Conservation (phyloP, 2,888 invertebrate species). For the Exocentrus adspersus region DNA sequence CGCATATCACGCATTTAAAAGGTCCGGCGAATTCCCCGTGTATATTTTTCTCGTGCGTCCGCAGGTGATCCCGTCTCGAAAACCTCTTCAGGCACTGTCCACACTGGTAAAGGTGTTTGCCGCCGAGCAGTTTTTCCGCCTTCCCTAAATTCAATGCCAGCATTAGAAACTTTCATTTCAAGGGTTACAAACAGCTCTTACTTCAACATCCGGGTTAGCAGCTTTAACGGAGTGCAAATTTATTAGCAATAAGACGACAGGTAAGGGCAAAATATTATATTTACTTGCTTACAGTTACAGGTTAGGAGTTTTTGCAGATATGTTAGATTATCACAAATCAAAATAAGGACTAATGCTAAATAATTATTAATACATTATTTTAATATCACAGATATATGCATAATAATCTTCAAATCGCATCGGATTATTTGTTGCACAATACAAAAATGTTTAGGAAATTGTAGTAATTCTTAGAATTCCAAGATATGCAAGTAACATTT, state of each 20-base stretch:
- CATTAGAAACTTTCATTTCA: no score
- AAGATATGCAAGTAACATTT: no score
- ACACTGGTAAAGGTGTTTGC: conserved; percentile 58
- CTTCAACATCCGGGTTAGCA: conserved; percentile 41
- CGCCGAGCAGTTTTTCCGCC: conserved; percentile 50
- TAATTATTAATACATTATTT: conserved; percentile 19
- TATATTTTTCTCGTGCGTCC: conserved; percentile 64
- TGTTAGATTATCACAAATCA: conserved; percentile 29
- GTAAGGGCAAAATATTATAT: conserved; percentile 29
- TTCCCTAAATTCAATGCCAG: conserved; percentile 58
- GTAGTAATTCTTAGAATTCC: no score
- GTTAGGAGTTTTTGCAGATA: conserved; percentile 9
- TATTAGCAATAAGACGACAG: conserved; percentile 31
- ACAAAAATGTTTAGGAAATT: no score
- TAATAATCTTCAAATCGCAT: no score
- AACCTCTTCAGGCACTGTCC: conserved; percentile 61
- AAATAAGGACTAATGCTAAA: conserved; percentile 13
- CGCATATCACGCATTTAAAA: conserved; percentile 62
- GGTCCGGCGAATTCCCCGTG: conserved; percentile 65
- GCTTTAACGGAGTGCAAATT: conserved; percentile 7
- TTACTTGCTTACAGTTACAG: conserved; percentile 22
- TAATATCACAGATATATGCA: conserved; percentile 37
- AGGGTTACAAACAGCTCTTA: conserved; percentile 44
- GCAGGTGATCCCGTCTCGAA: conserved; percentile 62
- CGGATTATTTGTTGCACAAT: no score